Conservation (phyloP, 1,140 invertebrate species). For the Littorina saxatilis region DNA sequence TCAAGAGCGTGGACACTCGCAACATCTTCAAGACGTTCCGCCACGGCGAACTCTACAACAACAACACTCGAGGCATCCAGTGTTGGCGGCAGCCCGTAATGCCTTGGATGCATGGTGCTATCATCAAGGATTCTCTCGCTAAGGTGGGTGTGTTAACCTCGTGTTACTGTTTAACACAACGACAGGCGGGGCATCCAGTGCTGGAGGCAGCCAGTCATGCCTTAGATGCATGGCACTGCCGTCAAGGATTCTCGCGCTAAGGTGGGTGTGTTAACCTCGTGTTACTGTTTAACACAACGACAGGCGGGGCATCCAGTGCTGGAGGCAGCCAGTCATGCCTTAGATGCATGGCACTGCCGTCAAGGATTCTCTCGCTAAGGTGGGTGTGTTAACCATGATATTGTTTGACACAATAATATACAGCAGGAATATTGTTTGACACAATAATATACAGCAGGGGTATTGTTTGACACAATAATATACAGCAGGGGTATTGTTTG, state of each 20-base stretch:
- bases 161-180: constrained; percentile 42
- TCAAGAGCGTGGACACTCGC: constrained; percentile 18
- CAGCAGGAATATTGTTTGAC: too few species aligned
- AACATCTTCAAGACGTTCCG: constrained; percentile 39
- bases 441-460: too few species aligned
- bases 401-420: too few species aligned
- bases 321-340: constrained; percentile 33
- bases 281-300: constrained; percentile 41
- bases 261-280: too few species aligned
- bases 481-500: too few species aligned
- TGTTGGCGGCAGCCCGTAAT: constrained; percentile 41
- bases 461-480: too few species aligned
- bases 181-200: constrained; percentile 38
- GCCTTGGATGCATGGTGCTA: constrained; percentile 76
- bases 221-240: constrained; percentile 76
- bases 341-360: constrained; percentile 76
- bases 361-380: constrained; percentile 22
- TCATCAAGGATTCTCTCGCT: constrained; percentile 28
- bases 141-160: too few species aligned
- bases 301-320: constrained; percentile 37
- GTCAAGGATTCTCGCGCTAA: constrained; percentile 29
- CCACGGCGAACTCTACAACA: constrained; percentile 37
- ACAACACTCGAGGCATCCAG: constrained; percentile 32
- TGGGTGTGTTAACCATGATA: too few species aligned
- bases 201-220: constrained; percentile 38